Evolutionary conservation across 2,113 vertebrate genomes (phyloP), one percentile per base, ranked within the genome.

Genomic region (Microcebus lehilahytsara): DNA sequence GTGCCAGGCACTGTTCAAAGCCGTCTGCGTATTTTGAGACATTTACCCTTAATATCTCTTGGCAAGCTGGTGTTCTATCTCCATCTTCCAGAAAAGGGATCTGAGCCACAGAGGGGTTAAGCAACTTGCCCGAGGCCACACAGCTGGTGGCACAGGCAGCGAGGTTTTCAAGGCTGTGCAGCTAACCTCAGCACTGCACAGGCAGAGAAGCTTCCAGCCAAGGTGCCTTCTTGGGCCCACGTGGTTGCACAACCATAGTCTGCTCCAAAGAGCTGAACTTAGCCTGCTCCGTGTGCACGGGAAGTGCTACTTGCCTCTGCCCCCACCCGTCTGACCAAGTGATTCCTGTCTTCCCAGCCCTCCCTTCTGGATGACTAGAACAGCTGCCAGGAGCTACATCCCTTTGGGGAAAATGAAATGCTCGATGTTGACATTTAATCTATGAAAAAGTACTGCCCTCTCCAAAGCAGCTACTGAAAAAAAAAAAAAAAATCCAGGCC

Each of bases 321-420:
- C 23, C 7, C 40, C 23, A 42, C 27, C 51, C 1, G 0, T n/a
- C 34, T 20, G 25, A 42, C 62, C 30, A 58, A 77, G 58, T 22
- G 37, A 25, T 40, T 53, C 22, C 40, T 32, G 32, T 42, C 42
- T 49, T 81, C 49, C 46, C 19, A 53, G 40, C 27, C 53, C 42
- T 72, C 25, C 56, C 60, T 72, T 58, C 17, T 78, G 79, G 32
- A 79, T n/a, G 60, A 46, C 67, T 77, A 91, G 67, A 40, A 75
- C 9, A 86, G 67, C 60, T 90, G 37, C 71, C 81, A 93, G 84
- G 10, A 88, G 60, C 32, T 79, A 84, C 42, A 49, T 10, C 49
- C 49, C 92, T 94, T 46, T 95, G 67, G 69, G 87, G 75, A 80
- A 88, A 84, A 40, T 42, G 19, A 95, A 92, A 60, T 85, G 49